A percentile compares a stretch with the other conserved stretches of the same genome.
Conservation (phyloP, 2,888 invertebrate genomes). For the Coenonympha arcania region DNA sequence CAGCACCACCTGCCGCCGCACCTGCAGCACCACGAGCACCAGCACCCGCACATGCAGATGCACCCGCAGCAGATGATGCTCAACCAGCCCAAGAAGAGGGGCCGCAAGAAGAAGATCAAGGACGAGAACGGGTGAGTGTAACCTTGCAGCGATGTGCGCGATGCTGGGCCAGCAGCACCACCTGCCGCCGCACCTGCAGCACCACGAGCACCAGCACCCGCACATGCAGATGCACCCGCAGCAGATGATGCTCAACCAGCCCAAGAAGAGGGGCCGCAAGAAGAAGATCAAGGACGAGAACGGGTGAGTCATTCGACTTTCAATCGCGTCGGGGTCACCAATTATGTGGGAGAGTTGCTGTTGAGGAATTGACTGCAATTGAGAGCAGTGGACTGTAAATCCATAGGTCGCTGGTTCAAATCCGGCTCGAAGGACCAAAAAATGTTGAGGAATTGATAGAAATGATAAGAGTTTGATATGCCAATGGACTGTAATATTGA, state of each 20-base stretch:
- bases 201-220: slow-evolving; percentile 37
- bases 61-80: slow-evolving; percentile 65
- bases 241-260: slow-evolving; percentile 72
- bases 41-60: slow-evolving; percentile 46
- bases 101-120: slow-evolving; percentile 88
- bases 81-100: slow-evolving; percentile 84
- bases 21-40: slow-evolving; percentile 48
- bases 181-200: slow-evolving; percentile 47
- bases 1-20: slow-evolving; percentile 45
- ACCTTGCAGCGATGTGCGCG: neutral
- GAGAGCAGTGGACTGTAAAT: too few species aligned
- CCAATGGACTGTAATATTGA: too few species aligned
- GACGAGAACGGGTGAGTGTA: slow-evolving; percentile 75
- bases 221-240: slow-evolving; percentile 57
- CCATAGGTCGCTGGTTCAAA: too few species aligned
- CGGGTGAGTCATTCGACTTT: slow-evolving; percentile 37
- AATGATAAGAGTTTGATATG: too few species aligned
- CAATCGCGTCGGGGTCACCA: too few species aligned
- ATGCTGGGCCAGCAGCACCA: slow-evolving; percentile 40
- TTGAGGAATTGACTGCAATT: too few species aligned
- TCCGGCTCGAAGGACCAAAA: too few species aligned
- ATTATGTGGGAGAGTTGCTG: too few species aligned
- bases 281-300: slow-evolving; percentile 84
- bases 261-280: slow-evolving; percentile 89
- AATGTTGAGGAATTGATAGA: too few species aligned